phyloP scores from a whole-genome alignment of 2,113 vertebrate species.

The Scopus umbretta region DNA sequence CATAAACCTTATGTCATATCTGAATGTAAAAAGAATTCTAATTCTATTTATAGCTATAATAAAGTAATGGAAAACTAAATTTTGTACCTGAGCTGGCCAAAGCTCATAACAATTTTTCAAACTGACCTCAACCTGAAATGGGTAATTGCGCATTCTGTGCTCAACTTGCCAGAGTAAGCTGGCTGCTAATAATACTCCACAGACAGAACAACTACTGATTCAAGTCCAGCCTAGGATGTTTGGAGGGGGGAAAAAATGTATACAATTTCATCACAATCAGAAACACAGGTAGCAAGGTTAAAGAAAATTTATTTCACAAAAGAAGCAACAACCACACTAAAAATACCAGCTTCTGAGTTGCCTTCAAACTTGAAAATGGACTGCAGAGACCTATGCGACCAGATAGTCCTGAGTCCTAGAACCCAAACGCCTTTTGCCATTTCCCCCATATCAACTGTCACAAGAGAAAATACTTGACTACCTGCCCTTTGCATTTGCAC shows the following conservation, averaged over 20 bases:
- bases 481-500: background rate
- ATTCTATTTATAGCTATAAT: background rate
- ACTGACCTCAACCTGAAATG: background rate
- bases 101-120: background rate
- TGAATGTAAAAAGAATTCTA: background rate
- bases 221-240: background rate
- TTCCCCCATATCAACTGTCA: background rate
- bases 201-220: constrained; percentile 7
- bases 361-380: background rate
- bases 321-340: background rate
- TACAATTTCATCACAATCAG: background rate
- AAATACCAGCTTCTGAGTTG: background rate
- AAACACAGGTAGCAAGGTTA: background rate
- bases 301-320: background rate
- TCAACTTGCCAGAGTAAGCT: background rate
- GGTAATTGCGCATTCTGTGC: background rate
- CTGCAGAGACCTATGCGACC: background rate
- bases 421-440: background rate
- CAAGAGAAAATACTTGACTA: background rate
- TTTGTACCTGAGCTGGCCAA: background rate
- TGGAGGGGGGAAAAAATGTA: background rate
- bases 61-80: background rate
- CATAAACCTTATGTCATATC: background rate
- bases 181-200: background rate
- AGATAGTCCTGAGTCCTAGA: background rate